Percentiles rank a stretch among this genome's conserved stretches.
These are phyloP conservation scores for Spongilla lacustris DNA, from an alignment of 37 sponge, comb jelly and placozoan species.

Conservation along the genomic window DNA sequence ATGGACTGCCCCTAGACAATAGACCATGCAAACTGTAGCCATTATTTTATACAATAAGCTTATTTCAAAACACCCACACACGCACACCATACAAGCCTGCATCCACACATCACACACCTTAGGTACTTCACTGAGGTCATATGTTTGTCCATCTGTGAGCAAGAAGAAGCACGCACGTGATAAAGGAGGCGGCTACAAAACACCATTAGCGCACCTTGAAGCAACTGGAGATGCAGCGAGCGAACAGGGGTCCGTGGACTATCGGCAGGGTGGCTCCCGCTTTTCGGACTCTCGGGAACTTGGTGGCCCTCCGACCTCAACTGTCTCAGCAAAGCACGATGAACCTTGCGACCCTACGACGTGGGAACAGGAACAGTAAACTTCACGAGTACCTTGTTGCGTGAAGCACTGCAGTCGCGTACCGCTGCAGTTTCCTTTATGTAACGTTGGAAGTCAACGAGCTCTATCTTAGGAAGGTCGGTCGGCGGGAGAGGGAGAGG, in stretches of 20 bases:
- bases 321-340: conserved; percentile 47
- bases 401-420: too few species aligned
- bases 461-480: conserved; percentile 56
- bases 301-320: conserved; percentile 12
- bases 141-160: conserved; percentile 59
- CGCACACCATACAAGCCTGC: not conserved
- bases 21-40: too few species aligned
- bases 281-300: not conserved
- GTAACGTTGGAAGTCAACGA: conserved; percentile 72
- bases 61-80: not conserved
- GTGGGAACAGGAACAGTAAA: not conserved
- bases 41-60: too few species aligned
- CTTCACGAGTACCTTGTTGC: not conserved
- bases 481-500: conserved; percentile 47
- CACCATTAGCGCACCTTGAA: conserved; percentile 16
- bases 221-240: conserved; percentile 33
- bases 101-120: conserved; percentile 17
- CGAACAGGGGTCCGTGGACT: not conserved
- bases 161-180: not conserved
- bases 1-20: too few species aligned
- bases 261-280: conserved; percentile 6
- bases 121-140: conserved; percentile 63
- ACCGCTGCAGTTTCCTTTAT: conserved; percentile 56
- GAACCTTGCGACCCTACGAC: conserved; percentile 50
- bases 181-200: not conserved